These are phyloP conservation scores for Diplogasteroides magnus DNA, from an alignment of 1,140 invertebrate species.

Conservation along the genomic window DNA sequence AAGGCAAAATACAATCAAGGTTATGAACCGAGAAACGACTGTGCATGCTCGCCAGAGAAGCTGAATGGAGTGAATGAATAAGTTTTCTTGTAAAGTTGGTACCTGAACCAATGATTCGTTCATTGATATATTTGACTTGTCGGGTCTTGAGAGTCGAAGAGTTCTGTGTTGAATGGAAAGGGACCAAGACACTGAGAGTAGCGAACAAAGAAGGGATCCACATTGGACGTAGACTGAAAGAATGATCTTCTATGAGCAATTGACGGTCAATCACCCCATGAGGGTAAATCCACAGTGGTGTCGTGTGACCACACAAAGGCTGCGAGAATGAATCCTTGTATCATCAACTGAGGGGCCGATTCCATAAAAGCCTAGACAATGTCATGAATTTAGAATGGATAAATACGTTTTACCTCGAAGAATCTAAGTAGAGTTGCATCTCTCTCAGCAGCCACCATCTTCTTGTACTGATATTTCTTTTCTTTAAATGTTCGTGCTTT, in stretches of 20 bases:
- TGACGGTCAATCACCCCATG: no score
- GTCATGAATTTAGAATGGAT: not conserved
- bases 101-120: constrained; percentile 27
- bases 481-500: not conserved
- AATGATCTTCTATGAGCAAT: no score
- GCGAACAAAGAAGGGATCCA: constrained; percentile 12
- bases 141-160: constrained; percentile 12
- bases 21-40: constrained; percentile 14
- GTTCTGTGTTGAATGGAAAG: constrained; percentile 25
- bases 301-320: constrained; percentile 9
- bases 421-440: not conserved
- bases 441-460: not conserved
- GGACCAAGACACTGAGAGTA: constrained; percentile 23
- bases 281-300: not conserved
- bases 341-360: constrained; percentile 22
- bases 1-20: constrained; percentile 11
- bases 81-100: not conserved
- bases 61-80: constrained; percentile 15
- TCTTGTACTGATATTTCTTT: not conserved
- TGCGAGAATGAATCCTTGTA: constrained; percentile 20
- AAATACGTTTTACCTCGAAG: not conserved
- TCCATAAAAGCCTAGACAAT: constrained; percentile 27
- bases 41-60: constrained; percentile 23
- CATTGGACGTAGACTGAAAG: constrained; percentile 22
- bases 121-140: constrained; percentile 24